Evolutionary conservation across 2,797 vertebrate genomes (phyloP).

Genomic region (Sebastiscus tertius): DNA sequence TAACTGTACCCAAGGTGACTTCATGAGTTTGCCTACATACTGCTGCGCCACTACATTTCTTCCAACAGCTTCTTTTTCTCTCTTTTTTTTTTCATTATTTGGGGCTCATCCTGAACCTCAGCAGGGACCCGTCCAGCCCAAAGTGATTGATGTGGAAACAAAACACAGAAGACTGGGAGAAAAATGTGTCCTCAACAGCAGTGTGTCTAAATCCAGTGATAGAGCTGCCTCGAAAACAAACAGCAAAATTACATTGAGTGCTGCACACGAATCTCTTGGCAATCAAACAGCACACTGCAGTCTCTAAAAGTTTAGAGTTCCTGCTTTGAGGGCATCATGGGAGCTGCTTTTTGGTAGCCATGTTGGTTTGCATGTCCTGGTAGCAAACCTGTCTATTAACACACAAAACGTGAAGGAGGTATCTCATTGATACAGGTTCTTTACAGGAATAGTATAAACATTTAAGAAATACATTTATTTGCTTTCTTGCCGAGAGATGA

Average conservation of each 20-base stretch:
- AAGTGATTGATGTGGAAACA: slow-evolving; percentile 42
- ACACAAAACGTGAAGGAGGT: background rate
- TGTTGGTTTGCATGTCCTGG: background rate
- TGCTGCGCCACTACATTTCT: background rate
- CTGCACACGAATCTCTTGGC: slow-evolving; percentile 5
- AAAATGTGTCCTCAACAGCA: slow-evolving; percentile 19
- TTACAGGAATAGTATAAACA: background rate
- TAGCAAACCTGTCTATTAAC: background rate
- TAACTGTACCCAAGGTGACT: slow-evolving; percentile 2
- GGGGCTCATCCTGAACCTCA: slow-evolving; percentile 14
- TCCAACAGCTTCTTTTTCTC: background rate
- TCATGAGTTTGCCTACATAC: background rate
- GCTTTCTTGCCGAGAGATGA: background rate
- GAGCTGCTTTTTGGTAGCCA: background rate
- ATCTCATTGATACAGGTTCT: background rate
- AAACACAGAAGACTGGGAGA: slow-evolving; percentile 19
- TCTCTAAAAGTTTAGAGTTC: background rate
- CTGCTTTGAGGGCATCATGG: background rate
- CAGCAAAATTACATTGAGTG: slow-evolving; percentile 17
- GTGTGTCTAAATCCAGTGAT: slow-evolving; percentile 6
- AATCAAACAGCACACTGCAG: background rate
- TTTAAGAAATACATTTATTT: background rate
- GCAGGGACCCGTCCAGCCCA: slow-evolving; percentile 3
- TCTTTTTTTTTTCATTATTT: slow-evolving; percentile 5
- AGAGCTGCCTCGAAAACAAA: slow-evolving; percentile 23